Percentiles rank a stretch among this genome's conserved stretches.
phyloP scores from a whole-genome alignment of 2,888 invertebrate genomes.

The Oscheius sp. region DNA sequence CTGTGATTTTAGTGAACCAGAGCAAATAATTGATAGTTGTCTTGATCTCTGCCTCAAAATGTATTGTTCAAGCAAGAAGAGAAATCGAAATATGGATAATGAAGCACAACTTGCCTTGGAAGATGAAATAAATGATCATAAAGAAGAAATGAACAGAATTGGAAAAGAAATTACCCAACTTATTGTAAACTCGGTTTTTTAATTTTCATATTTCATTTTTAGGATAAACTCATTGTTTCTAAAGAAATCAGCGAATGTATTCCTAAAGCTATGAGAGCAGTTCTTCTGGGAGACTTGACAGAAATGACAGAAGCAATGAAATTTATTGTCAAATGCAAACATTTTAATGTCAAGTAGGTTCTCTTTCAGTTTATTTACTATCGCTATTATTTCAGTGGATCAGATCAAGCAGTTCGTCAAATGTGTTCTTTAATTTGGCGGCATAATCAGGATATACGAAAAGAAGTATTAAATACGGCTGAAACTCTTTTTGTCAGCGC shows the following conservation, averaged over 20 bases:
- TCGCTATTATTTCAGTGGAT: slow-evolving; percentile 32
- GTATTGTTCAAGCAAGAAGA: background rate
- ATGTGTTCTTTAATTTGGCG: slow-evolving; percentile 61
- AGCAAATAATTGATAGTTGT: background rate
- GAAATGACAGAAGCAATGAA: slow-evolving; percentile 81
- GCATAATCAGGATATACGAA: slow-evolving; percentile 42
- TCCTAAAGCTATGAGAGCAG: slow-evolving; percentile 44
- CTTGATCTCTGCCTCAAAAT: background rate
- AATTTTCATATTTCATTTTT: too few relatives aligned
- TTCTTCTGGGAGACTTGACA: slow-evolving; percentile 48
- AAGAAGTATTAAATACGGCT: slow-evolving; percentile 49
- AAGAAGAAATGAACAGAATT: slow-evolving; percentile 3
- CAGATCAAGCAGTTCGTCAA: slow-evolving; percentile 48
- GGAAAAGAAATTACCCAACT: slow-evolving; percentile 13
- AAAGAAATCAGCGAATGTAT: slow-evolving; percentile 46
- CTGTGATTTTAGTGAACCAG: background rate
- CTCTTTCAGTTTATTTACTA: background rate
- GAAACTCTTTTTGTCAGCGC: slow-evolving; percentile 53
- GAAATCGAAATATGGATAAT: slow-evolving; percentile 12
- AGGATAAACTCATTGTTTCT: slow-evolving; percentile 52
- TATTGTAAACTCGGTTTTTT: too few relatives aligned
- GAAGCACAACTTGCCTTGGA: slow-evolving; percentile 26
- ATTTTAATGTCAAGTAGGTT: slow-evolving; percentile 69
- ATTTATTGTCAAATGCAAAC: slow-evolving; percentile 82
- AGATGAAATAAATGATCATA: slow-evolving; percentile 36